These are phyloP conservation scores for Brachypteracias leptosomus DNA, from an alignment of 2,113 vertebrate species.

Conservation along the genomic window DNA sequence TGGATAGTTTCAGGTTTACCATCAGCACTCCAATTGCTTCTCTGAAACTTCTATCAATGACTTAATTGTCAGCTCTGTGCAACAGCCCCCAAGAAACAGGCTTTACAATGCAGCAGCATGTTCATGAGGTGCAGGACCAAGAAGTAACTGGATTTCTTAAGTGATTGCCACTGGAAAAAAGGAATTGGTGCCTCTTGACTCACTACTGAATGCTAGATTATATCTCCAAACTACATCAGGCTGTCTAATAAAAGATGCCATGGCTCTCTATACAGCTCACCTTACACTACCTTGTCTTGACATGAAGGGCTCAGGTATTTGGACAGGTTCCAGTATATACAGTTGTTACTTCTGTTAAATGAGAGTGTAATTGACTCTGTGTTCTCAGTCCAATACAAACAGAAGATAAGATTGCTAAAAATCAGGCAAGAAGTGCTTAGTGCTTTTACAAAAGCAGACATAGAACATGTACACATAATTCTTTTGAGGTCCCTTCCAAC, in stretches of 20 bases:
- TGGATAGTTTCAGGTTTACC: not conserved
- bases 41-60: not conserved
- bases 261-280: not conserved
- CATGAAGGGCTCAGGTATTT: fast-evolving
- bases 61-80: not conserved
- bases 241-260: not conserved
- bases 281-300: not conserved
- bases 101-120: not conserved
- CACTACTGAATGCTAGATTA: not conserved
- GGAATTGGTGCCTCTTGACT: not conserved
- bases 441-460: not conserved
- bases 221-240: not conserved
- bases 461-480: not conserved
- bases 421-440: not conserved
- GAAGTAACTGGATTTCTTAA: not conserved
- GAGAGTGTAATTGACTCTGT: not conserved
- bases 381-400: not conserved
- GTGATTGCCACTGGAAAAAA: not conserved
- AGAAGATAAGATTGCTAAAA: not conserved
- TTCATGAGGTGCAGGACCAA: not conserved
- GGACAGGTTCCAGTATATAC: not conserved
- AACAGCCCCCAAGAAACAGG: not conserved
- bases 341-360: not conserved
- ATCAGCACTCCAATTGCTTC: not conserved
- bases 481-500: too few species aligned